phyloP scores from a whole-genome alignment of 2,797 vertebrate genomes.

The Nannoperca australis region DNA sequence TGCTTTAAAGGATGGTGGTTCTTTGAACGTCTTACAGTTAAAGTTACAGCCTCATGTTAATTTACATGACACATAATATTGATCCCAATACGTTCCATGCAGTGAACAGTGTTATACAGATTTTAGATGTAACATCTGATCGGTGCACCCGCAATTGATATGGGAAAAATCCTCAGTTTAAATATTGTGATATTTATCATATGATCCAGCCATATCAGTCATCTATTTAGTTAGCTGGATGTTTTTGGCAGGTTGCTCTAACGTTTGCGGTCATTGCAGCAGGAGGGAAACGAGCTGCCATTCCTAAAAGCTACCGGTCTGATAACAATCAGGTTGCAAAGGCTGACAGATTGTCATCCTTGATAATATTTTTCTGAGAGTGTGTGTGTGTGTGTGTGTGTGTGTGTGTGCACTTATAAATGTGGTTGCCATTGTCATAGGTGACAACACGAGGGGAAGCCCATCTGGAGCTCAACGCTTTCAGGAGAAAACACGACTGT shows the following conservation, averaged over 20 bases:
- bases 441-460: conserved; percentile 97
- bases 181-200: not conserved
- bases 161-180: not conserved
- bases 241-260: not conserved
- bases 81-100: not conserved
- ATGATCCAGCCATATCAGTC: not conserved
- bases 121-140: not conserved
- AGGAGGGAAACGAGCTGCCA: conserved; percentile 32
- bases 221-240: not conserved
- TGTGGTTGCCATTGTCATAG: conserved; percentile 75
- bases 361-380: conserved; percentile 22
- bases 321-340: conserved; percentile 54
- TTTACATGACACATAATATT: not conserved
- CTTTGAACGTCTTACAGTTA: not conserved
- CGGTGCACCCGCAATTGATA: not conserved
- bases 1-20: not conserved
- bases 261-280: conserved; percentile 28
- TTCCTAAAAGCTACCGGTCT: conserved; percentile 17
- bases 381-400: not conserved
- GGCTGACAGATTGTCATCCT: conserved; percentile 37
- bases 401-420: conserved; percentile 24
- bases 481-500: conserved; percentile 97
- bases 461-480: conserved; percentile 96
- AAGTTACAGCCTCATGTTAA: not conserved
- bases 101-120: not conserved